Conservation (phyloP, 2,888 invertebrate genomes). For the Dermolepida albohirtum region DNA sequence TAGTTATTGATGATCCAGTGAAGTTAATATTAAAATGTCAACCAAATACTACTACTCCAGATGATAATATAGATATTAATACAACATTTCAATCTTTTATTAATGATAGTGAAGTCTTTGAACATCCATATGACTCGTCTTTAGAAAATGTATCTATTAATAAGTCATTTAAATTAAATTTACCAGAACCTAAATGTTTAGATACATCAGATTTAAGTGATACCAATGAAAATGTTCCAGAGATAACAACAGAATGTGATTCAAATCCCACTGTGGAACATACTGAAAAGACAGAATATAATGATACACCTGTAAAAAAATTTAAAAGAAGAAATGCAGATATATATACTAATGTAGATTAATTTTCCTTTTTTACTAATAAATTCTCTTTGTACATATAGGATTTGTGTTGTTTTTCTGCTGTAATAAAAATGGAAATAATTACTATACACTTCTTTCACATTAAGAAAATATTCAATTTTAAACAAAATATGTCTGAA, state of each 20-base stretch:
- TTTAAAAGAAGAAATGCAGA: constrained; percentile 65
- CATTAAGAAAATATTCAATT: too few species aligned
- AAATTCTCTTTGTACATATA: too few species aligned
- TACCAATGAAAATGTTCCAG: constrained; percentile 5
- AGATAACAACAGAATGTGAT: constrained; percentile 6
- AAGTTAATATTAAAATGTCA: constrained; percentile 67
- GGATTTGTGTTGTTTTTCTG: too few species aligned
- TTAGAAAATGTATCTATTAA: constrained; percentile 41
- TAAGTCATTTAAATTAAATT: constrained; percentile 47
- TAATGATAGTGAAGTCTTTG: constrained; percentile 45
- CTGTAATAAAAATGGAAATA: too few species aligned
- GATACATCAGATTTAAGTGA: constrained; percentile 21
- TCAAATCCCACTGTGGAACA: constrained; percentile 7
- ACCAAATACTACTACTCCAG: constrained; percentile 58
- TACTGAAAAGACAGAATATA: constrained; percentile 24
- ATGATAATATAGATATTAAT: constrained; percentile 38
- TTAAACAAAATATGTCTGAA: too few species aligned
- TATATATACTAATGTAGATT: constrained; percentile 56
- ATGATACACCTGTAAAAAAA: constrained; percentile 57
- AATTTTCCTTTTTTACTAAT: constrained; percentile 65
- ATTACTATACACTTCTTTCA: too few species aligned
- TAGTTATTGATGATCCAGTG: constrained; percentile 86
- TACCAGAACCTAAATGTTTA: constrained; percentile 55
- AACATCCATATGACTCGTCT: constrained; percentile 38
- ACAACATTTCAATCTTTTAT: constrained; percentile 41